phyloP scores from a whole-genome alignment of 2,888 invertebrate species.

The Pollenia amentaria region DNA sequence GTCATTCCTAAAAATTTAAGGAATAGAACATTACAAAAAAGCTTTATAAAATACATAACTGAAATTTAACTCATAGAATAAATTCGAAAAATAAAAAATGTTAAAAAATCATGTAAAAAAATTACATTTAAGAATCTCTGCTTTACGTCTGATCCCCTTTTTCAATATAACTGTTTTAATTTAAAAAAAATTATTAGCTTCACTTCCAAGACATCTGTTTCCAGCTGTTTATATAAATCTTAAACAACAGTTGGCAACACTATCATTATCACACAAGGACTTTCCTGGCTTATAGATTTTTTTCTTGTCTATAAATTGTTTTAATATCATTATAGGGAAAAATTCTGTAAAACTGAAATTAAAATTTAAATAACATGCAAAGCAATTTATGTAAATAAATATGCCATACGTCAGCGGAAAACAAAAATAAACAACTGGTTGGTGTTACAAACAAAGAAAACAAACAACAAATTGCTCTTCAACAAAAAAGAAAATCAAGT shows the following conservation, averaged over 20 bases:
- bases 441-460: background rate
- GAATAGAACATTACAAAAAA: too few species aligned
- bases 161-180: background rate
- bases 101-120: too few species aligned
- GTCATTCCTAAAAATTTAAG: too few species aligned
- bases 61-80: too few species aligned
- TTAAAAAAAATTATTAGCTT: background rate
- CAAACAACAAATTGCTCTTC: background rate
- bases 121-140: background rate
- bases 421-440: background rate
- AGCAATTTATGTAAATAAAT: background rate
- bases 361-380: conserved; percentile 26
- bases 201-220: conserved; percentile 11
- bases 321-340: conserved; percentile 32
- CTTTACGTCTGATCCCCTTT: background rate
- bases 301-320: conserved; percentile 34
- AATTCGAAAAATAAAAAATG: too few species aligned
- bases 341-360: conserved; percentile 7
- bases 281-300: conserved; percentile 51
- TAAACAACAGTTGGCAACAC: conserved; percentile 50
- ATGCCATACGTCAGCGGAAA: background rate
- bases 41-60: too few species aligned
- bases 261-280: conserved; percentile 41
- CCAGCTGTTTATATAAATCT: conserved; percentile 17
- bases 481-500: background rate